Percentiles rank a stretch among this genome's conserved stretches.
phyloP scores from a whole-genome alignment of 1,140 invertebrate species.

The Eurosta solidaginis region DNA sequence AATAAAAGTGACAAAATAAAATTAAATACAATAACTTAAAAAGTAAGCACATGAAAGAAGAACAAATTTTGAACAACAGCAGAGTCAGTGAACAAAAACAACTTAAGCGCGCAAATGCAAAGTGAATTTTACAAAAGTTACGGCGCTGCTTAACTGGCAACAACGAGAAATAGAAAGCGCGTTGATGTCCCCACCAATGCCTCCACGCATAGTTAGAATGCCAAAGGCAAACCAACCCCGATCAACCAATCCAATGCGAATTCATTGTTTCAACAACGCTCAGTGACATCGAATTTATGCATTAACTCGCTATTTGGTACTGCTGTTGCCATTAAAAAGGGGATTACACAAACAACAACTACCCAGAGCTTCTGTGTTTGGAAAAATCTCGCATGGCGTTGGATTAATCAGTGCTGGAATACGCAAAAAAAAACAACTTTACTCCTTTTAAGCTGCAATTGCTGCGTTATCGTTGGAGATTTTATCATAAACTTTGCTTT shows the following conservation, averaged over 20 bases:
- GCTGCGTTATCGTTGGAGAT: constrained; percentile 12
- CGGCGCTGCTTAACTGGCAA: not conserved
- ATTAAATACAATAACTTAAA: not conserved
- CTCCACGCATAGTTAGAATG: too few relatives aligned
- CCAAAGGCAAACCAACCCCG: too few relatives aligned
- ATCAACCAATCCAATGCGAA: not conserved
- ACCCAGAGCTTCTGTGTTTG: too few relatives aligned
- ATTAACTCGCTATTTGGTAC: constrained; percentile 8
- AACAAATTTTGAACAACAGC: not conserved
- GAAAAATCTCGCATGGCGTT: not conserved
- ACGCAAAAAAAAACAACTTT: not conserved
- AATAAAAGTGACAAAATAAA: not conserved
- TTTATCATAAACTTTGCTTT: not conserved
- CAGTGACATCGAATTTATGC: constrained; percentile 18
- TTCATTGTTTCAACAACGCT: too few relatives aligned
- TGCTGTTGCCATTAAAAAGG: not conserved
- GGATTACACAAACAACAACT: not conserved
- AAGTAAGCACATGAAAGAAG: not conserved
- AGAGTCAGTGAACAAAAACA: not conserved
- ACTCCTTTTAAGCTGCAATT: constrained; percentile 12
- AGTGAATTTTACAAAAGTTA: not conserved
- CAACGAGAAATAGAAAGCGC: too few relatives aligned
- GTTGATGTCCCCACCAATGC: too few relatives aligned
- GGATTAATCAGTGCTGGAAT: not conserved
- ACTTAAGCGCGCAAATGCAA: too few relatives aligned